phyloP scores from a whole-genome alignment of 2,797 vertebrate genomes.

The Lutjanus argentimaculatus region DNA sequence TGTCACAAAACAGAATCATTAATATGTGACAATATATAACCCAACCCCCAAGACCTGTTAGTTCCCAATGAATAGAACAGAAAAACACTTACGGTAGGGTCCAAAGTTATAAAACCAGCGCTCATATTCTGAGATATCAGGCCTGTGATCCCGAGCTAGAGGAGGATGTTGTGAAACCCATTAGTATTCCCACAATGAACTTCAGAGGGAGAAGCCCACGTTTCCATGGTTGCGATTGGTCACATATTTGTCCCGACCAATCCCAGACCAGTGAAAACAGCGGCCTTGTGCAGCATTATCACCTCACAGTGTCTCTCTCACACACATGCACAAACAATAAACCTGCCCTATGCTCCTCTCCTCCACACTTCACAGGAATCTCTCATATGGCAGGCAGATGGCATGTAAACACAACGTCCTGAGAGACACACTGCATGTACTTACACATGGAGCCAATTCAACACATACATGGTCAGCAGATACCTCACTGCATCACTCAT shows the following conservation, averaged over 20 bases:
- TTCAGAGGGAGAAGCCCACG: conserved; percentile 63
- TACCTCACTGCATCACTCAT: conserved; percentile 46
- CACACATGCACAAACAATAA: conserved; percentile 62
- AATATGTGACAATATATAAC: conserved; percentile 29
- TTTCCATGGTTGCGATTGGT: conserved; percentile 77
- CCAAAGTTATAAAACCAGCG: conserved; percentile 88
- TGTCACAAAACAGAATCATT: conserved; percentile 24
- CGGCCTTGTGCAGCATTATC: conserved; percentile 50
- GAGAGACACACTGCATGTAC: conserved; percentile 56
- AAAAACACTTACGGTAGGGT: conserved; percentile 87
- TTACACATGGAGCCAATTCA: conserved; percentile 49
- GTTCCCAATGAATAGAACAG: conserved; percentile 68
- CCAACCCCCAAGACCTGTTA: conserved; percentile 57
- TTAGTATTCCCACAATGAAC: conserved; percentile 75
- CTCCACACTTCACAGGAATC: conserved; percentile 42
- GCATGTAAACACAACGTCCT: conserved; percentile 63
- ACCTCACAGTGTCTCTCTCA: conserved; percentile 44
- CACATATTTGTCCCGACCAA: conserved; percentile 46
- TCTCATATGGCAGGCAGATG: conserved; percentile 68
- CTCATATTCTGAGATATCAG: conserved; percentile 87
- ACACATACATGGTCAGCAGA: conserved; percentile 64
- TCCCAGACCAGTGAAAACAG: conserved; percentile 75
- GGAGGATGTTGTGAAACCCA: conserved; percentile 81
- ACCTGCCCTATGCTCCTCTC: conserved; percentile 44
- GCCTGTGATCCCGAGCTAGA: conserved; percentile 86